Evolutionary conservation across 1,140 invertebrate genomes (phyloP).

Genomic region (Ceratina calcarata): DNA sequence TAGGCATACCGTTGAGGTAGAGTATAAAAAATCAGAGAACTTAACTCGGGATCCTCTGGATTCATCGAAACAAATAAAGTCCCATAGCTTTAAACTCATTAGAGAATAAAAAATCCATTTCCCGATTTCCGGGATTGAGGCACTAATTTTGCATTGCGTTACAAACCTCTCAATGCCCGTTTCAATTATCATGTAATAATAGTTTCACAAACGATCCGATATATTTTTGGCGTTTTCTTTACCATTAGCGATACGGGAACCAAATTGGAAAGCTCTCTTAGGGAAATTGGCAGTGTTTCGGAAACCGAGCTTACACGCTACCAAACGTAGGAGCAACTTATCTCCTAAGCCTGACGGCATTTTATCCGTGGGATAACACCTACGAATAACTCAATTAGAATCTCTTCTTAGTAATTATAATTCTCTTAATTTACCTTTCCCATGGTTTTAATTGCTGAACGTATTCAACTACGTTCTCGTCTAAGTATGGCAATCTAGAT

Average conservation of each 20-base stretch:
- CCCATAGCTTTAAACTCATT: neutral
- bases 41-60: neutral
- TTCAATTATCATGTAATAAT: neutral
- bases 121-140: neutral
- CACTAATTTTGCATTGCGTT: neutral
- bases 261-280: conserved; percentile 98
- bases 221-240: conserved; percentile 93
- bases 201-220: conserved; percentile 80
- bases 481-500: conserved; percentile 94
- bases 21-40: neutral
- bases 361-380: conserved; percentile 84
- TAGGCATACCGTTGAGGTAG: neutral
- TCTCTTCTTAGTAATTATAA: neutral
- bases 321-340: conserved; percentile 93
- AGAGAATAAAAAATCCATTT: neutral
- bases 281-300: conserved; percentile 85
- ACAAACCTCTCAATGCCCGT: neutral
- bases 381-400: conserved; percentile 71
- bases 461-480: conserved; percentile 92
- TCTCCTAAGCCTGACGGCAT: conserved; percentile 92
- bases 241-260: conserved; percentile 95
- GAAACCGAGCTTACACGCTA: conserved; percentile 88
- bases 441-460: conserved; percentile 86
- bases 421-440: conserved; percentile 84
- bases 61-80: neutral